A percentile compares a stretch with the other conserved stretches of the same genome.
Evolutionary conservation across 2,888 invertebrate genomes (phyloP).

Genomic region (Neuroscelio doddi): DNA sequence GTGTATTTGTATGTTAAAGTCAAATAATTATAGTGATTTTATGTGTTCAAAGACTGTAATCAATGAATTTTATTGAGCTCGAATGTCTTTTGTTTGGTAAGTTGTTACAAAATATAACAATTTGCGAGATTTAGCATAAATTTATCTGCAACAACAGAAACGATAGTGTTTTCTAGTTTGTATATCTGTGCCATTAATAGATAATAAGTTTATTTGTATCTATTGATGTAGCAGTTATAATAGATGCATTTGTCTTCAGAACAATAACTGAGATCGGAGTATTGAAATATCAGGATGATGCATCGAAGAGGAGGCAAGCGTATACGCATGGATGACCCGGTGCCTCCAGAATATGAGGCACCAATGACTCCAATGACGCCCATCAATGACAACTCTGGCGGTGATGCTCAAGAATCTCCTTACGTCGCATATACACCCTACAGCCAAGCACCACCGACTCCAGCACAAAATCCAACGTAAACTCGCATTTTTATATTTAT

Average conservation of each 20-base stretch:
- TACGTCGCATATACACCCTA: slow-evolving; percentile 71
- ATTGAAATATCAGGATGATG: slow-evolving; percentile 73
- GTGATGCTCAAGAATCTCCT: slow-evolving; percentile 68
- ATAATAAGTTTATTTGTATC: neutral
- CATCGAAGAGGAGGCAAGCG: slow-evolving; percentile 90
- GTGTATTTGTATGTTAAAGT: neutral
- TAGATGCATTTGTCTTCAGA: slow-evolving; percentile 1
- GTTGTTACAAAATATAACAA: neutral
- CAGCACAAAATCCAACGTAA: slow-evolving; percentile 64
- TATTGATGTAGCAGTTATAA: slow-evolving; percentile 2
- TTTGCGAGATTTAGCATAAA: neutral
- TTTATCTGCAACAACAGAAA: neutral
- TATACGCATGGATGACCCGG: slow-evolving; percentile 92
- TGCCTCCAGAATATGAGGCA: slow-evolving; percentile 88
- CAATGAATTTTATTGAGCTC: neutral
- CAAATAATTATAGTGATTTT: neutral
- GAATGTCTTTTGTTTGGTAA: neutral
- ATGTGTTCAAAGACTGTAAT: neutral
- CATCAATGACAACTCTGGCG: slow-evolving; percentile 75
- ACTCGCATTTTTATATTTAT: too few species aligned
- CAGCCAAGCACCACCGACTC: slow-evolving; percentile 69
- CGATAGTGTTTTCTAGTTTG: neutral
- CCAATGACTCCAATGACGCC: slow-evolving; percentile 77
- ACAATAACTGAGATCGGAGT: slow-evolving; percentile 2
- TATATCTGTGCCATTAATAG: neutral